Evolutionary conservation across 2,797 vertebrate species (phyloP), one percentile per base, ranked within the genome.

Genomic region (Xiphorhynchus erythropygius): DNA sequence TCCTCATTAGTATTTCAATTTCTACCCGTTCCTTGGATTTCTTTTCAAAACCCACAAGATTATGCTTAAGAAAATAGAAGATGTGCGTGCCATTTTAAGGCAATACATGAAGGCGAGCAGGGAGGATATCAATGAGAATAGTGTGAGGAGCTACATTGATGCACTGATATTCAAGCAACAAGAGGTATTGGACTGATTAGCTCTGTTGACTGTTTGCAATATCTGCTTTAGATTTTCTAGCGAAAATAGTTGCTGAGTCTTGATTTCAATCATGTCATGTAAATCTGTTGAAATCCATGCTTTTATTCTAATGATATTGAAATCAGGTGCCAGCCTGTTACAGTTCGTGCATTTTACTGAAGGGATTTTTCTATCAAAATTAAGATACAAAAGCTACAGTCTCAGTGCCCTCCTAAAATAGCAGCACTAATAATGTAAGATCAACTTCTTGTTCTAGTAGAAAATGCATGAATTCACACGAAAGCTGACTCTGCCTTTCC

Each of bases 41-140:
- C 92, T 98, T 41, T 97, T 98, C 70, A 96, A 95, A 94, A 90
- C 97, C 37, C 98, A 98, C 91, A 97, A 91, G 93, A 97, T 97
- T 0, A 94, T 98, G 89, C 95, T 98, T 30, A 42, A 46, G 28
- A 98, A 98, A 95, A 96, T 98, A 3, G 97, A 98, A 64, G 96
- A 97, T 8, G 94, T 98, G 22, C 96, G 97, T 0, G n/a, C 39
- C 84, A 97, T 98, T 81, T 93, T 98, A 78, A 91, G 92, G 87
- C 89, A 94, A 6, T 97, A 97, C 76, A 96, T 98, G 84, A 83
- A 92, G 62, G 89, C 60, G 0, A 96, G 81, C 90, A 91, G 79
- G 71, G 47, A 92, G 33, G 83, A 88, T 3, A 49, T 95, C 42
- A 35, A 35, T 2, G 94, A 84, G 42, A 86, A 96, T 77, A 95